A percentile compares a stretch with the other conserved stretches of the same genome.
Evolutionary conservation across 2,113 vertebrate genomes (phyloP).

Genomic region (Cyprinodon tularosa): DNA sequence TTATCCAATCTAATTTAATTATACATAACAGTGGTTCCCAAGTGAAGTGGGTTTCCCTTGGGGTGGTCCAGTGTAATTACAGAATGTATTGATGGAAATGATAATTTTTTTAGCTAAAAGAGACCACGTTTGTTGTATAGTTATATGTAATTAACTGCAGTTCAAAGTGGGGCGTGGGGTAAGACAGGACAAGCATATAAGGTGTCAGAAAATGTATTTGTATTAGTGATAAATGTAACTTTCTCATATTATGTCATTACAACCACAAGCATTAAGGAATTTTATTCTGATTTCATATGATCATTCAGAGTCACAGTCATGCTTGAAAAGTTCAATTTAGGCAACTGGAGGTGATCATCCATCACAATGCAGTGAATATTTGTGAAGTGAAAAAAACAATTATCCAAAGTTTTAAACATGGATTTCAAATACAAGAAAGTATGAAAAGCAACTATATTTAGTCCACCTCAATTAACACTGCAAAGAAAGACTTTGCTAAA

Average conservation of each 20-base stretch:
- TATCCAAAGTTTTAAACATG: not conserved
- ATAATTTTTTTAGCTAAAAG: too few species aligned
- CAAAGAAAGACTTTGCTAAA: too few species aligned
- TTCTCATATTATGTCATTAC: not conserved
- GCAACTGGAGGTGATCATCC: not conserved
- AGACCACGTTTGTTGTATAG: too few species aligned
- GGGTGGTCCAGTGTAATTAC: too few species aligned
- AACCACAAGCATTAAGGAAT: not conserved
- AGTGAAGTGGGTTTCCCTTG: too few species aligned
- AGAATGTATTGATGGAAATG: too few species aligned
- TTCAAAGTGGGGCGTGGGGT: too few species aligned
- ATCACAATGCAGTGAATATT: not conserved
- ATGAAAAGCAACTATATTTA: not conserved
- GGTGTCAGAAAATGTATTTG: not conserved
- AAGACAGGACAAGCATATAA: too few species aligned
- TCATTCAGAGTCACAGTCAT: not conserved
- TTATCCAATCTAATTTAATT: not conserved
- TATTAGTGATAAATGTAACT: not conserved
- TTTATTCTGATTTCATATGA: not conserved
- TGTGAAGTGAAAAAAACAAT: not conserved
- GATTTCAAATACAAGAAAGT: not conserved
- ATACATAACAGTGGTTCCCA: too few species aligned
- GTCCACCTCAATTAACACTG: too few species aligned
- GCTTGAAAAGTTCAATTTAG: too few species aligned
- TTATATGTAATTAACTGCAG: too few species aligned